These are phyloP conservation scores for Drosophila navojoa DNA, from an alignment of 1,140 invertebrate species.

Conservation along the genomic window DNA sequence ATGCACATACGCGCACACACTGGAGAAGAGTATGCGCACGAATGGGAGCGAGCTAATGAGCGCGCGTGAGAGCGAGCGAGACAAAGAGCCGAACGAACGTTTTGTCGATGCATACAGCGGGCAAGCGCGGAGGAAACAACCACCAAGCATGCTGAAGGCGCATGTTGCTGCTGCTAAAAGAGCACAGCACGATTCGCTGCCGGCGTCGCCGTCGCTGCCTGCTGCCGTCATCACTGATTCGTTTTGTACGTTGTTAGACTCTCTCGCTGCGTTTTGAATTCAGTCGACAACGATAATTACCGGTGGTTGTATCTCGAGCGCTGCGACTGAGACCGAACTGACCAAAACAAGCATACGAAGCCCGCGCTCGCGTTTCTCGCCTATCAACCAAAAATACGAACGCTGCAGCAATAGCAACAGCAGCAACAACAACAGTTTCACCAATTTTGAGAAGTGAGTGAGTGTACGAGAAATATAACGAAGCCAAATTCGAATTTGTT, in stretches of 20 bases:
- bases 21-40: constrained; percentile 7
- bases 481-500: constrained; percentile 30
- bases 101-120: constrained; percentile 28
- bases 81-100: constrained; percentile 28
- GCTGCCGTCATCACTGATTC: constrained; percentile 66
- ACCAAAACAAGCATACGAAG: constrained; percentile 19
- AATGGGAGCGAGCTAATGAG: constrained; percentile 23
- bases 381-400: constrained; percentile 12
- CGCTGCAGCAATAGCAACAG: constrained; percentile 5
- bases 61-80: constrained; percentile 43
- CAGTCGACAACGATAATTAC: constrained; percentile 84
- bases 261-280: constrained; percentile 83
- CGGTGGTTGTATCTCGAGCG: constrained; percentile 82
- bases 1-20: neutral
- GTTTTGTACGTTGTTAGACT: constrained; percentile 80
- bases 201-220: constrained; percentile 44
- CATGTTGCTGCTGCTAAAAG: constrained; percentile 22
- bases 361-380: constrained; percentile 13
- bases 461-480: constrained; percentile 16
- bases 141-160: constrained; percentile 8
- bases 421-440: constrained; percentile 20
- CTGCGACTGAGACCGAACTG: constrained; percentile 59
- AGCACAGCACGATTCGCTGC: constrained; percentile 46
- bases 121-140: constrained; percentile 25
- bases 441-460: constrained; percentile 7